Conservation (phyloP, 2,113 vertebrate species). For the Callopanchax toddi region DNA sequence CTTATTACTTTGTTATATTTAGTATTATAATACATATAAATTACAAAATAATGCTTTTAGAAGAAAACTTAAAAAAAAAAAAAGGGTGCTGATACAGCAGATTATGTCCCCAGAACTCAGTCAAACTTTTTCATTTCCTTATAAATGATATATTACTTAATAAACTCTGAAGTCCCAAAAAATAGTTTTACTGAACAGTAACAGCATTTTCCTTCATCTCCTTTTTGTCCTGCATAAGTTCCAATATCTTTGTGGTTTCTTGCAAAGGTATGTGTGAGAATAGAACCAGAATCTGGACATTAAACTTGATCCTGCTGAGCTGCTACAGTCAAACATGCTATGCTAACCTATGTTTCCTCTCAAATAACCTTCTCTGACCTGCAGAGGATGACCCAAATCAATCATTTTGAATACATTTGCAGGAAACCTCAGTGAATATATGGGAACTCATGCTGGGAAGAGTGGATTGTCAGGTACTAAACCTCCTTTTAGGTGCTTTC, state of each 20-base stretch:
- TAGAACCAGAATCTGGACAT: slow-evolving; percentile 27
- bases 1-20: too few relatives aligned
- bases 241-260: slow-evolving; percentile 77
- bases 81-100: too few relatives aligned
- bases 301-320: background rate
- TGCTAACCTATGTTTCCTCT: slow-evolving; percentile 11
- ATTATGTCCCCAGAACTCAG: too few relatives aligned
- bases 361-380: slow-evolving; percentile 32
- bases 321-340: background rate
- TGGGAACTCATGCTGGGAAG: slow-evolving; percentile 82
- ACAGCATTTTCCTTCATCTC: slow-evolving; percentile 14
- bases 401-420: slow-evolving; percentile 81
- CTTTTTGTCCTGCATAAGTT: slow-evolving; percentile 72
- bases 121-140: too few relatives aligned
- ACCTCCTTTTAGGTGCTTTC: slow-evolving; percentile 68
- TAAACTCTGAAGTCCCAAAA: too few relatives aligned
- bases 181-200: background rate
- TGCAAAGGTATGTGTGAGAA: slow-evolving; percentile 65
- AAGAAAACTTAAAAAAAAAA: too few relatives aligned
- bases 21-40: too few relatives aligned
- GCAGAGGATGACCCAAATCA: slow-evolving; percentile 68
- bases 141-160: too few relatives aligned
- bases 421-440: slow-evolving; percentile 85
- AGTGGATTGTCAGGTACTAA: slow-evolving; percentile 83
- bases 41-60: too few relatives aligned